Percentiles rank a stretch among this genome's conserved stretches.
These are phyloP conservation scores for Margarornis squamiger DNA, from an alignment of 2,797 vertebrate genomes.

Conservation along the genomic window DNA sequence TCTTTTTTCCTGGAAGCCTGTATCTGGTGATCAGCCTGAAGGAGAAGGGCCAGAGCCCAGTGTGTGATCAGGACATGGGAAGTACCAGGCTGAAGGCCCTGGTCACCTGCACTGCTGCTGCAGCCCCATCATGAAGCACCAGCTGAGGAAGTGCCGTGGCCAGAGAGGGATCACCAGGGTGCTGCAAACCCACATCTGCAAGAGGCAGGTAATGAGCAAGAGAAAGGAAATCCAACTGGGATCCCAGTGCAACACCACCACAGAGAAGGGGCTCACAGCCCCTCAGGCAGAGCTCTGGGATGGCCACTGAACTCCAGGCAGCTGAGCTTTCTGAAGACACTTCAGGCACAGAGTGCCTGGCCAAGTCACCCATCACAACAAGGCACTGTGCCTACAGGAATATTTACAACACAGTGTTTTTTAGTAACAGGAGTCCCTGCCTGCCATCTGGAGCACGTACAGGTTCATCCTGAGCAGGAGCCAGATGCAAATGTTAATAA, in stretches of 20 bases:
- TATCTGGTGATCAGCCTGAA: background rate
- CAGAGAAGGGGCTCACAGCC: background rate
- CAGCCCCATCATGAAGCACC: background rate
- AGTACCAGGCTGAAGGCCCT: background rate
- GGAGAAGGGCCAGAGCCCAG: background rate
- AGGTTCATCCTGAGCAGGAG: background rate
- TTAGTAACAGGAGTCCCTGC: background rate
- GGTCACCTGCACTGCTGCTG: background rate
- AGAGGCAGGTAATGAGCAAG: background rate
- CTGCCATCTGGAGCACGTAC: background rate
- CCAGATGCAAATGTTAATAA: background rate
- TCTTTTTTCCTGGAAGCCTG: background rate
- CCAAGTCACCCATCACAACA: background rate
- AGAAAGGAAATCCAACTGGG: constrained; percentile 2
- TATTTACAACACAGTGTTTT: background rate
- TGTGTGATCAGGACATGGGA: background rate
- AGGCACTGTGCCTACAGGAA: background rate
- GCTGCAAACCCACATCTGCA: background rate
- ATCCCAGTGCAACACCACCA: background rate
- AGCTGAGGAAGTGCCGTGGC: background rate
- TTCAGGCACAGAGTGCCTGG: background rate
- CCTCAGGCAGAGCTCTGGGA: background rate
- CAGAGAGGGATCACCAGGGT: background rate
- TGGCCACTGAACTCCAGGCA: background rate
- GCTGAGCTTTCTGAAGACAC: background rate